Base-by-base conservation (phyloP, 2,113 vertebrate species). In the Pseudorhombus dupliciocellatus region DNA sequence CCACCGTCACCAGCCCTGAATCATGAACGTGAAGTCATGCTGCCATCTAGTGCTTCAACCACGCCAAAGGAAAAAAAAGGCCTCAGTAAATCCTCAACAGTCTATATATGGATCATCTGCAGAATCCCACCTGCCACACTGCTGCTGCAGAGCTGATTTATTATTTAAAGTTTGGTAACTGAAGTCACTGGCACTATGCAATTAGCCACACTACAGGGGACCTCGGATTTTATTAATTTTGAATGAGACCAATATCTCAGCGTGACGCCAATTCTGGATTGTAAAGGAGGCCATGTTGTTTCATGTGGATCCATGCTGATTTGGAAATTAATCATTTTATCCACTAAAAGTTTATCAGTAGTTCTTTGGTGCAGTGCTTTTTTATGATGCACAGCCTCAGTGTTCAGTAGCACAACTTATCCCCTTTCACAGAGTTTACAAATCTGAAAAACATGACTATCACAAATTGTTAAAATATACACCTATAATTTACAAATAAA, bases 21-120 rank as follows among this genome's bases (percentile, higher is more conserved):
- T 61, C 31, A 5, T 44, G 18, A 55, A 15, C 3, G 40, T 76
- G 62, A 53, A 34, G 25, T 46, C 52, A 18, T 85, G 82, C 85
- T 91, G 91, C 91, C 93, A 92, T 80, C 92, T 93, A 87, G 80
- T 92, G 92, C 22, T 21, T 16, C 18, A 26, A 30, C 26, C 15
- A 25, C 70, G 24, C 14, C 5, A 4, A 14, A 5, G 9, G 16
- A 28, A 20, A 61, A 8, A 71, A 30, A 1, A 34, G 21, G 28
- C 9, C 48, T 26, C 0, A 22, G 12, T 68, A 50, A 46, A 74
- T 25, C 20, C n/a, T 20, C 21, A 3, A 2, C 9, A 1, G 1
- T 52, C 14, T 37, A 3, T 21, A 20, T 34, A n/a, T 54, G 50
- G 58, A 37, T 37, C 34, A 51, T 51, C 52, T 42, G 21, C 21